Evolutionary conservation across 1,140 invertebrate genomes (phyloP).

Genomic region (Whitmania pigra): DNA sequence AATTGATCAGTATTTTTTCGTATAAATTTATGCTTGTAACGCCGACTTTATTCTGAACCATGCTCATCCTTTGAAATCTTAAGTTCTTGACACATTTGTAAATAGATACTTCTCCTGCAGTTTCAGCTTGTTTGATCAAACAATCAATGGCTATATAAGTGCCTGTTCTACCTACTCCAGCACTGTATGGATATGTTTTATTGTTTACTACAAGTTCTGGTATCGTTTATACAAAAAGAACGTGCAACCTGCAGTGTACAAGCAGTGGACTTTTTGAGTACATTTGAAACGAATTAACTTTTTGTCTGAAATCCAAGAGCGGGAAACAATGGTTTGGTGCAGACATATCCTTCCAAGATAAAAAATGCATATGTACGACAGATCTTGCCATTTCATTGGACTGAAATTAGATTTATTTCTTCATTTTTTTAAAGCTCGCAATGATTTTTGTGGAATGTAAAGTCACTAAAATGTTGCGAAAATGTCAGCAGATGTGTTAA

Average conservation of each 20-base stretch:
- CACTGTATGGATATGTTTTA: neutral
- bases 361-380: conserved; percentile 63
- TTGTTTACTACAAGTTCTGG: neutral
- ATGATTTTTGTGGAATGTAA: no score
- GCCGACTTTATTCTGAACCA: conserved; percentile 8
- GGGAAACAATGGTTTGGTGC: conserved; percentile 95
- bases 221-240: neutral
- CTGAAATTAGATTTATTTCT: neutral
- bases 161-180: conserved; percentile 9
- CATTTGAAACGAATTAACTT: conserved; percentile 70
- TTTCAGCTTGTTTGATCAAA: conserved; percentile 3
- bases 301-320: conserved; percentile 85
- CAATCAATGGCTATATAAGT: conserved; percentile 10
- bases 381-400: neutral
- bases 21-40: no score
- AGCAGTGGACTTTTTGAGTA: neutral
- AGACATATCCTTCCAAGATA: conserved; percentile 97
- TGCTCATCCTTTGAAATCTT: neutral
- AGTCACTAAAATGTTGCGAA: no score
- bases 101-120: neutral
- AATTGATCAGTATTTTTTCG: neutral
- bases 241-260: conserved; percentile 50
- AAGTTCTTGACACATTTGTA: neutral
- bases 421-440: no score
- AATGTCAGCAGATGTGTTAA: no score